These are phyloP conservation scores for Cephus pulcher DNA, from an alignment of 2,888 invertebrate genomes.

Conservation along the genomic window DNA sequence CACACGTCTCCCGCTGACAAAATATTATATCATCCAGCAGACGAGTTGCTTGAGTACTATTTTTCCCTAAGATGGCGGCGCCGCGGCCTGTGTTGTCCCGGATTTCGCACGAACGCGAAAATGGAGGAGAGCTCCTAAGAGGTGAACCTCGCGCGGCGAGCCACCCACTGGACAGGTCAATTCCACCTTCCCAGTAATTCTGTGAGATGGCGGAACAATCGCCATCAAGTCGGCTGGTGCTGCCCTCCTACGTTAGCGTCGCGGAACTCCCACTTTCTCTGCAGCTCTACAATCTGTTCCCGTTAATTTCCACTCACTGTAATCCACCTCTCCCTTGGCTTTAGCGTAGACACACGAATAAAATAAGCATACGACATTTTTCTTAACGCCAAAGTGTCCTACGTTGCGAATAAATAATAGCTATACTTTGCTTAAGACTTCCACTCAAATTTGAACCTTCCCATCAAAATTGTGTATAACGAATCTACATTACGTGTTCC, in stretches of 20 bases:
- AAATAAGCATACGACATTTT: neutral
- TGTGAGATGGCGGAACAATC: neutral
- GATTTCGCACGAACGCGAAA: constrained; percentile 57
- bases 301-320: neutral
- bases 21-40: constrained; percentile 7
- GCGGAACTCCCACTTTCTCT: constrained; percentile 6
- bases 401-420: neutral
- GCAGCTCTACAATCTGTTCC: neutral
- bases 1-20: constrained; percentile 1
- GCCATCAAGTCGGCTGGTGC: neutral
- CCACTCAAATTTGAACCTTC: neutral
- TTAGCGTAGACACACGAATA: neutral
- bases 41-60: neutral
- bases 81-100: constrained; percentile 43
- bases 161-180: constrained; percentile 4
- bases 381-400: neutral
- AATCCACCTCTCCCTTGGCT: neutral
- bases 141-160: constrained; percentile 2
- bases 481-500: neutral
- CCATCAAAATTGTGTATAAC: neutral
- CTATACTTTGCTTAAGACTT: neutral
- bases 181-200: neutral
- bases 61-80: constrained; percentile 54
- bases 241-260: neutral
- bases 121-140: constrained; percentile 36